These are phyloP conservation scores for Zonitis immaculata DNA, from an alignment of 2,888 invertebrate genomes.

Conservation along the genomic window DNA sequence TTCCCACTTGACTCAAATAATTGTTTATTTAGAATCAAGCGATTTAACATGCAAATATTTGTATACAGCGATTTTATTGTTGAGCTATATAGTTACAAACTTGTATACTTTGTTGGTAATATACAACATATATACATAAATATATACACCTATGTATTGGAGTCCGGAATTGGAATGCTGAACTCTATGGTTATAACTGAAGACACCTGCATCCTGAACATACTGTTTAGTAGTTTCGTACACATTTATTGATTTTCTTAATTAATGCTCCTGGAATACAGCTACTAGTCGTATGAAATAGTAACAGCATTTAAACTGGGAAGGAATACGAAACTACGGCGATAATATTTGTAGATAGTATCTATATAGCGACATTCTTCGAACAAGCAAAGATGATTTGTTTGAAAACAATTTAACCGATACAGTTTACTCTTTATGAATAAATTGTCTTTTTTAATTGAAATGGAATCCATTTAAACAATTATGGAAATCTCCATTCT, in stretches of 20 bases:
- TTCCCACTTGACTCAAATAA: not conserved
- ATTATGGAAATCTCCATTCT: too few relatives aligned
- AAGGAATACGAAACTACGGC: not conserved
- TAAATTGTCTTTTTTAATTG: not conserved
- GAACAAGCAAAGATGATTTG: slow-evolving; percentile 17
- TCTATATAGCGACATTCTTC: not conserved
- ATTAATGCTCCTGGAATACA: slow-evolving; percentile 15
- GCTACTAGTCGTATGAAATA: too few relatives aligned
- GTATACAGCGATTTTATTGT: slow-evolving; percentile 9
- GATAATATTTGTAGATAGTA: slow-evolving; percentile 6
- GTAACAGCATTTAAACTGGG: not conserved
- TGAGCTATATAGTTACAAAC: slow-evolving; percentile 16
- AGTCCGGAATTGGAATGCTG: slow-evolving; percentile 14
- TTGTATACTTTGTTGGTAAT: slow-evolving; percentile 16
- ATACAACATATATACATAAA: too few relatives aligned
- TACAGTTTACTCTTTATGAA: not conserved
- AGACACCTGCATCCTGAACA: slow-evolving; percentile 20
- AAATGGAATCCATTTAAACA: too few relatives aligned
- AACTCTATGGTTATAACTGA: slow-evolving; percentile 15
- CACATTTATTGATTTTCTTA: slow-evolving; percentile 19
- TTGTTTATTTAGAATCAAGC: slow-evolving; percentile 6
- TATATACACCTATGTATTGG: too few relatives aligned
- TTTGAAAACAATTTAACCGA: slow-evolving; percentile 1
- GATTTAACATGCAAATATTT: slow-evolving; percentile 19
- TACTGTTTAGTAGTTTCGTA: slow-evolving; percentile 10